phyloP scores from a whole-genome alignment of 2,888 invertebrate genomes.

The Ornithoptera priamus region DNA sequence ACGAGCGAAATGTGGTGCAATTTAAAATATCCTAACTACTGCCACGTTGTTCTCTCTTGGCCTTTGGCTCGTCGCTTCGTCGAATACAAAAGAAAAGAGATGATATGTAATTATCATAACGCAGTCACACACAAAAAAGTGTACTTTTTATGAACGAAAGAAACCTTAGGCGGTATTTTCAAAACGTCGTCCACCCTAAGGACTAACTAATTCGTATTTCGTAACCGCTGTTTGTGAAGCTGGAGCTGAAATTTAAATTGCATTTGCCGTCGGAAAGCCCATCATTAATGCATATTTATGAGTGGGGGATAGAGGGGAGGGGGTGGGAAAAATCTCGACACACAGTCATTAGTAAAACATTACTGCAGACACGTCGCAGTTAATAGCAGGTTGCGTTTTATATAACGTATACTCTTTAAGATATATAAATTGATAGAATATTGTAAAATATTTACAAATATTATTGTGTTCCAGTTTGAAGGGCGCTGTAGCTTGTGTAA shows the following conservation, averaged over 20 bases:
- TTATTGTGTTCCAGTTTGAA: too few species aligned
- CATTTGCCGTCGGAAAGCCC: constrained; percentile 50
- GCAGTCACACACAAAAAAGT: too few species aligned
- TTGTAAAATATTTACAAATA: too few species aligned
- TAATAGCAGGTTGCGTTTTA: constrained; percentile 28
- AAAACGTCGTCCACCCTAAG: not conserved
- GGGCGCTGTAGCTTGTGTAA: too few species aligned
- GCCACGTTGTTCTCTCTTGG: too few species aligned
- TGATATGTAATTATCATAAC: too few species aligned
- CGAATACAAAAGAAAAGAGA: too few species aligned
- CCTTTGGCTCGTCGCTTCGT: too few species aligned
- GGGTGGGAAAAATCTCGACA: constrained; percentile 67
- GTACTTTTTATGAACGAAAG: too few species aligned
- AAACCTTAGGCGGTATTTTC: not conserved
- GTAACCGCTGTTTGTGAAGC: constrained; percentile 35
- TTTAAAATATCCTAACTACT: too few species aligned
- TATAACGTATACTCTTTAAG: not conserved
- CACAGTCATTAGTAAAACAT: constrained; percentile 75
- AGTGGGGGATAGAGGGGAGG: constrained; percentile 40
- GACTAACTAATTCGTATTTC: constrained; percentile 32
- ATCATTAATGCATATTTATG: constrained; percentile 76
- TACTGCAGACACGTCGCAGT: constrained; percentile 48
- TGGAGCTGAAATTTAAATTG: constrained; percentile 59
- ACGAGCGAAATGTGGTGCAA: too few species aligned
- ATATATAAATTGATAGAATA: too few species aligned